Base-by-base conservation (phyloP, 2,888 invertebrate species). In the Urechis unicinctus region DNA sequence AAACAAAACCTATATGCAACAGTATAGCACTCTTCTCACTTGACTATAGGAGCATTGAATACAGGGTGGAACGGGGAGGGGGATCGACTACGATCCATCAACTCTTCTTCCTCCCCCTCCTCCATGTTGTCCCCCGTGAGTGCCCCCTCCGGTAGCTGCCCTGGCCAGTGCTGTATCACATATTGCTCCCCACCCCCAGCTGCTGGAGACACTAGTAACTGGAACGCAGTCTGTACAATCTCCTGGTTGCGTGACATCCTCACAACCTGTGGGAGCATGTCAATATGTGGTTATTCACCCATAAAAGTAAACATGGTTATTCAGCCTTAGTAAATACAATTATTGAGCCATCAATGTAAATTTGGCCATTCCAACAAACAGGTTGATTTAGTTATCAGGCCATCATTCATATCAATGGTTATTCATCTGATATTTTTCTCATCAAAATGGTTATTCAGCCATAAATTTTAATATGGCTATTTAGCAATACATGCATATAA, bases 1-100 rank as follows among this genome's bases (percentile, higher is more conserved):
- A 17, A 24, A 17, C n/a, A 6, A 50, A 21, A 9, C 5, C 22
- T 50, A 21, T n/a, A n/a, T n/a, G n/a, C n/a, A n/a, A n/a, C n/a
- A n/a, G n/a, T n/a, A n/a, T n/a, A 21, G 26, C 25, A 52, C 17
- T 1, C 25, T 17, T 43, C 58, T 49, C 22, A 61, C 61, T 51
- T 60, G 43, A 60, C 46, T 17, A 61, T 58, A 3, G 59, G 58
- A 2, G 55, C 61, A 24, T 31, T 44, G 53, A 61, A 61, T 25
- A 49, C 30, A n/a, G 54, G 42, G n/a, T 49, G 54, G 1, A 49
- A 56, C 4, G 61, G 59, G 5, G 59, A 59, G 22, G 58, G 59
- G 1, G 61, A 61, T 26, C 59, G 47, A 47, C 61, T 61, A 17
- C 57, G 29, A 26, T 61, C 61, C 17, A 42, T 44, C 22, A 43